Percentiles rank a stretch among this genome's conserved stretches.
phyloP scores from a whole-genome alignment of 2,888 invertebrate species.

The Platycheirus albimanus region DNA sequence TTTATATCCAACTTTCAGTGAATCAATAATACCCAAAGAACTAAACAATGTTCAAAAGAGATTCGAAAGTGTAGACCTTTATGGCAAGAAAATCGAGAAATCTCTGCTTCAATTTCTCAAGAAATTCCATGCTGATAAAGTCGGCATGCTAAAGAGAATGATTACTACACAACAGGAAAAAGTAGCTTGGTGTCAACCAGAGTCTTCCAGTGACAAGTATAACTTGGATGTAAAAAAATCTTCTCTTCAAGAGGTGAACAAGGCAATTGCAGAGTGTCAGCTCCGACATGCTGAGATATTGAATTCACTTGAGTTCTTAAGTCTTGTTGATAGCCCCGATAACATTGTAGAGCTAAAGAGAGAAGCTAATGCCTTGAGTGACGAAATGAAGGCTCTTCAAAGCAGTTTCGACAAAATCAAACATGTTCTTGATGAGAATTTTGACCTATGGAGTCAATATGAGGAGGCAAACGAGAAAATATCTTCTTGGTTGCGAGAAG shows the following conservation, averaged over 20 bases:
- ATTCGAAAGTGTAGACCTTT: constrained; percentile 89
- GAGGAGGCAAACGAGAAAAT: constrained; percentile 90
- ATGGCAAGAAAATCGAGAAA: constrained; percentile 92
- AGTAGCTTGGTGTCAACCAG: constrained; percentile 95
- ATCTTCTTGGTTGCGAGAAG: constrained; percentile 90
- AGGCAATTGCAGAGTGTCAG: constrained; percentile 88
- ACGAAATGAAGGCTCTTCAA: constrained; percentile 88
- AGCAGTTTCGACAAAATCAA: constrained; percentile 88
- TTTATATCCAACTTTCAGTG: constrained; percentile 90
- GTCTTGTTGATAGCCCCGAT: constrained; percentile 89
- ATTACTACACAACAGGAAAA: constrained; percentile 93
- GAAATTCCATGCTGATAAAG: constrained; percentile 93
- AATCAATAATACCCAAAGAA: constrained; percentile 91
- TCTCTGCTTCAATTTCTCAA: constrained; percentile 91
- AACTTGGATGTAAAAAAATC: constrained; percentile 95
- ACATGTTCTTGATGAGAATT: constrained; percentile 86
- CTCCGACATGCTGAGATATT: constrained; percentile 87
- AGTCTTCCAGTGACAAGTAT: constrained; percentile 94
- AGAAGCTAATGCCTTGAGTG: constrained; percentile 88
- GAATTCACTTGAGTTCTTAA: constrained; percentile 88
- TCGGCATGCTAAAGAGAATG: constrained; percentile 91
- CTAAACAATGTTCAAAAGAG: constrained; percentile 92
- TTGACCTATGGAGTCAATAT: constrained; percentile 91
- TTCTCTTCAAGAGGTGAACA: constrained; percentile 89
- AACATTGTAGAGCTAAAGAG: constrained; percentile 86